phyloP scores from a whole-genome alignment of 2,888 invertebrate genomes.

The Nymphalis urticae region DNA sequence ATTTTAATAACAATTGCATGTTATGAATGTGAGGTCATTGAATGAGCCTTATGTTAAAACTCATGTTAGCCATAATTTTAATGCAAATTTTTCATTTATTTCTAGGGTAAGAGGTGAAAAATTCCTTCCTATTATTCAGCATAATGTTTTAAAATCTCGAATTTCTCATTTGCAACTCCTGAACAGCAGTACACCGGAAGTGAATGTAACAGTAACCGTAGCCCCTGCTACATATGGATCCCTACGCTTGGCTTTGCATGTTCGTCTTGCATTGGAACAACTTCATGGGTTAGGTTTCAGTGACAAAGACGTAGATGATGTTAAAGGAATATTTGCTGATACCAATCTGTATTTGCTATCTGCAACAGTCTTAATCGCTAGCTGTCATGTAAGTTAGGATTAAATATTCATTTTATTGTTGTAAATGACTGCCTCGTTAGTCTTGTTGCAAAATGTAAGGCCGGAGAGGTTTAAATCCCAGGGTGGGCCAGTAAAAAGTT shows the following conservation, averaged over 20 bases:
- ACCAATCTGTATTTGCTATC: conserved; percentile 96
- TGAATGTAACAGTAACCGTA: conserved; percentile 86
- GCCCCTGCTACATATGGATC: conserved; percentile 90
- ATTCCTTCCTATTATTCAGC: conserved; percentile 91
- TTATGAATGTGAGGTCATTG: conserved; percentile 11
- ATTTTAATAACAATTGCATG: too few relatives aligned
- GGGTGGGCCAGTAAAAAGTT: too few relatives aligned
- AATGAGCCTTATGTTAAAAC: background rate
- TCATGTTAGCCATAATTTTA: too few relatives aligned
- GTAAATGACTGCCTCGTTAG: too few relatives aligned
- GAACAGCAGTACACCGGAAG: conserved; percentile 79
- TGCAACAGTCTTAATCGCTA: conserved; percentile 93
- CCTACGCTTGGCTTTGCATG: conserved; percentile 87
- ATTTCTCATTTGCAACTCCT: conserved; percentile 87
- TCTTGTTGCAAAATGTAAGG: too few relatives aligned
- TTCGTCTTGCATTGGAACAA: conserved; percentile 87
- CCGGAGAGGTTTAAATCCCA: too few relatives aligned
- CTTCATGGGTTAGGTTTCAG: conserved; percentile 91
- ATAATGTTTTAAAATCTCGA: conserved; percentile 91
- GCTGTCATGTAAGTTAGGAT: conserved; percentile 90
- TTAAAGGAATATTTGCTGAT: conserved; percentile 97
- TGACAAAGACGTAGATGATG: conserved; percentile 97
- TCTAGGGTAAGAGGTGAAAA: conserved; percentile 82
- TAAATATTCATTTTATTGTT: too few relatives aligned
- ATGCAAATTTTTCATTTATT: background rate